Conservation (phyloP, 2,113 vertebrate genomes). For the Eubucco bourcierii region DNA sequence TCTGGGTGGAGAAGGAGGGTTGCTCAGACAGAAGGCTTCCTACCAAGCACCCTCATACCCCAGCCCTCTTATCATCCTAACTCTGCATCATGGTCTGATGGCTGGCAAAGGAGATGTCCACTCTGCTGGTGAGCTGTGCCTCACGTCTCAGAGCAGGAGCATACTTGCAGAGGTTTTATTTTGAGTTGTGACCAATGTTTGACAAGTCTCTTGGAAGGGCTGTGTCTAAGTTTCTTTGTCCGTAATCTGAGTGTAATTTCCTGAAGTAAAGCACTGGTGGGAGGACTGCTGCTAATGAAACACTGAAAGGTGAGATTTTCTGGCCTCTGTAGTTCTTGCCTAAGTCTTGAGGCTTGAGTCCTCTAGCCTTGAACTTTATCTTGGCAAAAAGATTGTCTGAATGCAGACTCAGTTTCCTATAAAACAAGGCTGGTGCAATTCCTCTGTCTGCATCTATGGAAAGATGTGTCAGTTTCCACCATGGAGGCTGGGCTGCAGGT, state of each 20-base stretch:
- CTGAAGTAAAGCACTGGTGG: not conserved
- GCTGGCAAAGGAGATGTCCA: not conserved
- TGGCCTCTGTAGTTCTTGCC: not conserved
- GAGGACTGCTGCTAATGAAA: not conserved
- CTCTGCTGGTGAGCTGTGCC: not conserved
- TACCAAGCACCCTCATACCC: not conserved
- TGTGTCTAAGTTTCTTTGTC: not conserved
- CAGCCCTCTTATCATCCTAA: not conserved
- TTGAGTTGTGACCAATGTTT: not conserved
- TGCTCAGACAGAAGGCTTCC: not conserved
- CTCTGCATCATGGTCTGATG: not conserved
- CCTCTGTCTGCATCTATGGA: not conserved
- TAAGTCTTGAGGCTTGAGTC: not conserved
- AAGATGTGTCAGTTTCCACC: not conserved
- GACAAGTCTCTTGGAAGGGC: not conserved
- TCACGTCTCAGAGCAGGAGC: not conserved
- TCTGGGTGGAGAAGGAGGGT: not conserved
- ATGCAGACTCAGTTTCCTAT: not conserved
- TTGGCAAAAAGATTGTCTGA: not conserved
- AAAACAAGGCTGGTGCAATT: accelerated
- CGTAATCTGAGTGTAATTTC: not conserved
- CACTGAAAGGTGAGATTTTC: not conserved
- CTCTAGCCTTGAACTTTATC: not conserved
- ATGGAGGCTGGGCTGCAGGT: not conserved
- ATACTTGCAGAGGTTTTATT: not conserved